phyloP scores from a whole-genome alignment of 2,113 vertebrate genomes.

The Pterocles burchelli region DNA sequence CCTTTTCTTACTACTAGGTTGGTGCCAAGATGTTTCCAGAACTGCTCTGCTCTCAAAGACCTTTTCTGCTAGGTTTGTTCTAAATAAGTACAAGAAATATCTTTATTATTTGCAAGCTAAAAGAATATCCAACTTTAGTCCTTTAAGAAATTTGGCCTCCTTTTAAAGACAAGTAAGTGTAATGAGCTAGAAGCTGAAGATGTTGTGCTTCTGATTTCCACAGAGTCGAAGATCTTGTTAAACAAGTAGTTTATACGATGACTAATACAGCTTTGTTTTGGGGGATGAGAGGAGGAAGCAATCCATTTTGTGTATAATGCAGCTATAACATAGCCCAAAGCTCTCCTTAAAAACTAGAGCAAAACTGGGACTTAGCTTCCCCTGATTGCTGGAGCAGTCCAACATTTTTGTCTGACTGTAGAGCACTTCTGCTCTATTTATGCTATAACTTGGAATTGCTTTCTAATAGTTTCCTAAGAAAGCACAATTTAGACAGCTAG shows the following conservation, averaged over 20 bases:
- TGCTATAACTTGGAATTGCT: neutral
- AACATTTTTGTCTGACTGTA: constrained; percentile 5
- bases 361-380: neutral
- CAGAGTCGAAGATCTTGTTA: neutral
- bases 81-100: neutral
- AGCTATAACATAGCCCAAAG: neutral
- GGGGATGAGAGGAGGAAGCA: neutral
- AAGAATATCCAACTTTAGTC: neutral
- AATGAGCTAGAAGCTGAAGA: neutral
- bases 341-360: neutral
- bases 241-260: neutral
- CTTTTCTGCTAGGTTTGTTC: neutral
- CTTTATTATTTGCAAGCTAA: neutral
- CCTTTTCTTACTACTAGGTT: neutral
- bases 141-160: neutral
- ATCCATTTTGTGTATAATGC: neutral
- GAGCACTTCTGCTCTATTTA: constrained; percentile 3
- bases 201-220: neutral
- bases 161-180: neutral
- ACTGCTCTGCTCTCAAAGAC: neutral
- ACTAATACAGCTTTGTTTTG: neutral
- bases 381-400: neutral
- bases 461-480: neutral
- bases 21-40: constrained; percentile 16
- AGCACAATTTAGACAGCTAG: neutral